A percentile compares a stretch with the other conserved stretches of the same genome.
Evolutionary conservation across 2,797 vertebrate genomes (phyloP).

Genomic region (Triplophysa yarkandensis): DNA sequence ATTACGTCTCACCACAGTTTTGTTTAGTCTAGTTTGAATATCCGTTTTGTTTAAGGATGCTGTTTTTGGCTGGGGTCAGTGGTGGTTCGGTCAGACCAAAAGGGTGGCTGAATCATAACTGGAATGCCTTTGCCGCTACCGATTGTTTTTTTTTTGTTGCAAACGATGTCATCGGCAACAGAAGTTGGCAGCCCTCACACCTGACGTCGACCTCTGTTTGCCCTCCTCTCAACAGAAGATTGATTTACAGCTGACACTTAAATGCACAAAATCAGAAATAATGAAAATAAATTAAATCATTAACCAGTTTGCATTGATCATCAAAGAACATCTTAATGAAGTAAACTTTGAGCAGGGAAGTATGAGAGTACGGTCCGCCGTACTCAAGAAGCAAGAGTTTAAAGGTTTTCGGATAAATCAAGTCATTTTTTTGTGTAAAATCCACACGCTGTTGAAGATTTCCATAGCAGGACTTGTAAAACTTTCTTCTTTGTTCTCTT

Average conservation of each 20-base stretch:
- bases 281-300: constrained; percentile 59
- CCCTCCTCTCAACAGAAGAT: background rate
- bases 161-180: constrained; percentile 46
- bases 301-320: constrained; percentile 25
- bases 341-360: constrained; percentile 51
- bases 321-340: constrained; percentile 37
- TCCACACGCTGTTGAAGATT: constrained; percentile 56
- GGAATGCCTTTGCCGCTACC: constrained; percentile 54
- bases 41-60: constrained; percentile 55
- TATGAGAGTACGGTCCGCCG: constrained; percentile 54
- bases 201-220: background rate
- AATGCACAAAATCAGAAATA: constrained; percentile 34
- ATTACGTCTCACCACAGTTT: constrained; percentile 41
- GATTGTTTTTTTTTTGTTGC: constrained; percentile 47
- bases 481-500: constrained; percentile 52
- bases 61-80: constrained; percentile 63
- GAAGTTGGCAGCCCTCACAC: constrained; percentile 47
- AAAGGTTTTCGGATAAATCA: constrained; percentile 54
- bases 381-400: constrained; percentile 29
- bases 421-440: constrained; percentile 55
- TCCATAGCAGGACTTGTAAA: constrained; percentile 55
- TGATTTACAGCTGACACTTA: background rate
- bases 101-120: constrained; percentile 62
- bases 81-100: constrained; percentile 61
- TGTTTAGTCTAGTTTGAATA: constrained; percentile 57